phyloP scores from a whole-genome alignment of 2,113 vertebrate species.

The Mungos mungo region DNA sequence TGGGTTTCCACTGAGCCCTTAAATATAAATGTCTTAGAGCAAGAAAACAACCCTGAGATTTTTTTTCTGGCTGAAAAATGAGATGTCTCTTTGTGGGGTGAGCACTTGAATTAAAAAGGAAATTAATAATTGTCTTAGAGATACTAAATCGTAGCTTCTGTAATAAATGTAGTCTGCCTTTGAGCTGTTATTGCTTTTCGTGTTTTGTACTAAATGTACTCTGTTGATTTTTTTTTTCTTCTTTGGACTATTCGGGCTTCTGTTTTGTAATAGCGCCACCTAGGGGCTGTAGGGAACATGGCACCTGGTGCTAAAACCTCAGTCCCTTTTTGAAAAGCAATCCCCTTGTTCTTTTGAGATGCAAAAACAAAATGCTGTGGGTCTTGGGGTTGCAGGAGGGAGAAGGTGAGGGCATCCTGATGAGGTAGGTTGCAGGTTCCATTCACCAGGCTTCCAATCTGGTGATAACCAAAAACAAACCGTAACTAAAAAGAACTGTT shows the following conservation, averaged over 20 bases:
- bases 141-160: slow-evolving; percentile 76
- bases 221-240: neutral
- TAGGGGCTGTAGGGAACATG: neutral
- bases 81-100: neutral
- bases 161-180: slow-evolving; percentile 77
- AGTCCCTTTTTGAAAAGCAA: neutral
- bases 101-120: slow-evolving; percentile 74
- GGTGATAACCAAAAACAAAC: neutral
- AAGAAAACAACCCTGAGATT: neutral
- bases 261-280: slow-evolving; percentile 70
- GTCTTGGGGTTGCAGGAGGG: neutral
- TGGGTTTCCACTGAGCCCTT: neutral
- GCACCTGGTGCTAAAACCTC: neutral
- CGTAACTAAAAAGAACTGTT: neutral
- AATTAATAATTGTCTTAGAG: slow-evolving; percentile 79
- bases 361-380: neutral
- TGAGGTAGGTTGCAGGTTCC: neutral
- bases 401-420: neutral
- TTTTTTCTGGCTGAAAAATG: slow-evolving; percentile 12
- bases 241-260: neutral
- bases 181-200: slow-evolving; percentile 70
- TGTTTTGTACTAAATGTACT: slow-evolving; percentile 16
- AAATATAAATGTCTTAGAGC: slow-evolving; percentile 41
- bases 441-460: neutral
- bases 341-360: neutral